Evolutionary conservation across 2,888 invertebrate genomes (phyloP), one percentile per base, ranked within the genome.

Genomic region (Brachyptera risi): DNA sequence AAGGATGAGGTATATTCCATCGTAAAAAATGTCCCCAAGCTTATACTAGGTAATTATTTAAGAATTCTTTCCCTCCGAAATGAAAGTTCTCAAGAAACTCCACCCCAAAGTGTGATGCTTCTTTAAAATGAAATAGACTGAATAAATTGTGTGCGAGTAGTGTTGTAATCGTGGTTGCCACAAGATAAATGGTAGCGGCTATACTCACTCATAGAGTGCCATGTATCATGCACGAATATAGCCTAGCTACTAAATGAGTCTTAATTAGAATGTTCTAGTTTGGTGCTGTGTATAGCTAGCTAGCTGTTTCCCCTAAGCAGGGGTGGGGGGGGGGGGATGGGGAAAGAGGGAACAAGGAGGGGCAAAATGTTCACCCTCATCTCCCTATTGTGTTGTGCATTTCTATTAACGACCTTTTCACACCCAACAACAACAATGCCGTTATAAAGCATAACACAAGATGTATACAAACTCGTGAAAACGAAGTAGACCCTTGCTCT

Each of bases 191-290:
- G 17, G 54, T 21, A 11, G 54, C 19, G 17, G 54, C 35, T 35
- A 37, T 37, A 54, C 35, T 54, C 54, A 54, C 37, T 54, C 54
- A 54, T 37, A 35, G 21, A 35, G 7, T 15, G 35, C 54, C 35
- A 54, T 54, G 54, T 54, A 54, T 54, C 54, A 54, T 35, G 23
- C 54, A 35, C 54, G 19, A 27, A 15, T 51, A 35, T 51, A 51
- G 51, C 21, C 51, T 13, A 21, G 35, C 23, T 54, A 35, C 54
- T 54, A 54, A 54, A 54, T 54, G 54, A 54, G 54, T 54, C 54
- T 37, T 54, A 54, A 54, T 54, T 54, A 54, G 31, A 54, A 54
- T 54, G 54, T 54, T 54, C 54, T 35, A 54, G 35, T 35, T 54
- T 35, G 35, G 35, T 15, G 35, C 31, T 31, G 51, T 51, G 51